Conservation (phyloP, 2,113 vertebrate genomes). For the Larimichthys polyactis region DNA sequence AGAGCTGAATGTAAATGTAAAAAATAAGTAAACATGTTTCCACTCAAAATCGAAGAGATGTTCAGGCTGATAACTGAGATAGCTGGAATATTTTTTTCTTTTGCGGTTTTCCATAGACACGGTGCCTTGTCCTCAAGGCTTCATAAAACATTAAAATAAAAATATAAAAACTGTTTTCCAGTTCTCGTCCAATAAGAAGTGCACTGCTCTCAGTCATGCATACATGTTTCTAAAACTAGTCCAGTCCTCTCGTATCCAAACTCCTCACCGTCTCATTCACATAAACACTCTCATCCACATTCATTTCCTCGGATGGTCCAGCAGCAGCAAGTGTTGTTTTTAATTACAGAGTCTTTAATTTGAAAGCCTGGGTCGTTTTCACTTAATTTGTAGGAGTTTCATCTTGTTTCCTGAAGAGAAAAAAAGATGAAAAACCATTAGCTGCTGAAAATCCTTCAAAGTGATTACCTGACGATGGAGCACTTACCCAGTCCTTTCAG, state of each 20-base stretch:
- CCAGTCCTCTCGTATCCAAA: neutral
- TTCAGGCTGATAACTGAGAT: constrained; percentile 38
- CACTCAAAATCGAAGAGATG: constrained; percentile 15
- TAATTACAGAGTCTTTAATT: constrained; percentile 29
- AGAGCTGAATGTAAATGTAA: constrained; percentile 23
- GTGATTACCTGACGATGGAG: neutral
- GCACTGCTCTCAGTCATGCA: constrained; percentile 25
- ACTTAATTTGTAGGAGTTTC: constrained; percentile 86
- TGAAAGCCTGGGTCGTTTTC: constrained; percentile 30
- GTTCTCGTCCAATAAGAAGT: constrained; percentile 53
- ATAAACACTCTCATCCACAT: constrained; percentile 12
- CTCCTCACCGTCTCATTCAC: neutral
- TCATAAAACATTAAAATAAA: constrained; percentile 5
- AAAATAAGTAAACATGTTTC: constrained; percentile 39
- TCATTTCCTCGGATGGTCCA: constrained; percentile 32
- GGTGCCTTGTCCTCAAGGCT: neutral
- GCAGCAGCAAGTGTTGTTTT: constrained; percentile 43
- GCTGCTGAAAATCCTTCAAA: constrained; percentile 6
- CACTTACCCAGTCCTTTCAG: constrained; percentile 93
- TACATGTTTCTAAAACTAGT: neutral
- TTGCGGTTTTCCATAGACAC: constrained; percentile 20
- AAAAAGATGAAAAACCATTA: constrained; percentile 14
- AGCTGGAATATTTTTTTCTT: constrained; percentile 40
- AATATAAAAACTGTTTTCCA: constrained; percentile 52
- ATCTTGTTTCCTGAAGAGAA: constrained; percentile 82